Base-by-base conservation (phyloP, 2,113 vertebrate species). In the Grammomys dolichurus region DNA sequence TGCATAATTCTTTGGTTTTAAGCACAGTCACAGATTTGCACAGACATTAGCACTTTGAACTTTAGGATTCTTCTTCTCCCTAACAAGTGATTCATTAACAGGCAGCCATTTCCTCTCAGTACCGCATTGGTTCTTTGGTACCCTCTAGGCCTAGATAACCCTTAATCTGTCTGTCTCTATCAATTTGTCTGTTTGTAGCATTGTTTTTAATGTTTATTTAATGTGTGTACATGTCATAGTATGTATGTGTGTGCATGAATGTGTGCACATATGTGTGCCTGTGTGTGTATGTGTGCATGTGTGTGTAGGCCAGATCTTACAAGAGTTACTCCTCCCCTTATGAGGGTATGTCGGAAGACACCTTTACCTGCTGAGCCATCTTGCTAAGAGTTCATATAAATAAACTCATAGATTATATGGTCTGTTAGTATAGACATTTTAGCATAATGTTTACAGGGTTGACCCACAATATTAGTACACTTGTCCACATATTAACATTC, bases 381-480 rank as follows among this genome's bases (percentile, higher is more conserved):
- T 85, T 85, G 14, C 13, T 24, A 76, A 51, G 58, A 86, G 48
- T 92, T 91, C 13, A 51, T 56, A 19, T 77, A 58, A 65, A 88
- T 85, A n/a, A 43, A 67, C 40, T 84, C 19, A 31, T 69, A 28
- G 11, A 54, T 26, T 88, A n/a, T 72, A 8, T 43, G 22, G 31
- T 82, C 20, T 89, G 77, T 93, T 85, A 19, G 20, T n/a, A 54
- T 24, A 84, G 33, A 26, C 36, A 82, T 86, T n/a, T 91, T 96
- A 70, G 65, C 33, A 65, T 92, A 26, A 67, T 93, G 54, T 93
- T 94, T 89, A 36, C 60, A 95, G 13, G 7, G 26, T 54, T 93
- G 26, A 54, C 65, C 43, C 51, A 48, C 13, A 16, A 22, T 40
- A 76, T 11, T 89, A 70, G 28, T 40, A 51, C 69, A 24, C 78